Evolutionary conservation across 2,797 vertebrate genomes (phyloP), one percentile per base, ranked within the genome.

Genomic region (Sebastes iracundus): DNA sequence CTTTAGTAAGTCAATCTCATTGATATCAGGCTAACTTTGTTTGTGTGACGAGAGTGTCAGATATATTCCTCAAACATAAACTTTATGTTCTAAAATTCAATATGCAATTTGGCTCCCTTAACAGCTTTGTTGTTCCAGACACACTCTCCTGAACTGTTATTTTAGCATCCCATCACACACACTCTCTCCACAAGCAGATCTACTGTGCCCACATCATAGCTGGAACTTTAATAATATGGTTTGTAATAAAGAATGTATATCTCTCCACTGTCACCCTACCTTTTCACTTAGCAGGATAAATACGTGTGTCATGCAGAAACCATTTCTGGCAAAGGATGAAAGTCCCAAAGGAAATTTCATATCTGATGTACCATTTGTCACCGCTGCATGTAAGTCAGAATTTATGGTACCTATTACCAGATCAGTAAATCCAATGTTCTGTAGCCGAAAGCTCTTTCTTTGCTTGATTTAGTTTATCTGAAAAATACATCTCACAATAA

Each of bases 401-500:
- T 94, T 94, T 93, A 95, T 95, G 91, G 87, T 90, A 90, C 91
- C 88, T 94, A 93, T 95, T 94, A 95, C 91, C 76, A 76, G 85
- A 91, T 91, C 88, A 91, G 91, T 92, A 94, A 93, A 95, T 93
- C 87, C 90, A 94, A 90, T 94, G 92, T 93, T 92, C 91, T 93
- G 84, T 92, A 88, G 91, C 93, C 86, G 56, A 91, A 90, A 94
- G 90, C 92, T 91, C 82, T 93, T 93, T 93, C 92, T 88, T 92
- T 92, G 88, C 90, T 92, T 91, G 89, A 93, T 95, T 94, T 91
- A 91, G 90, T 94, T 94, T 92, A 92, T 94, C 90, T 93, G 91
- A 89, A 90, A 94, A 93, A 92, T 82, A 89, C 85, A 87, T 88
- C 80, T 85, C 66, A 86, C 80, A 86, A 84, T 90, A 81, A 90